Conservation (phyloP, 1,140 invertebrate species). For the Ylistrum balloti region DNA sequence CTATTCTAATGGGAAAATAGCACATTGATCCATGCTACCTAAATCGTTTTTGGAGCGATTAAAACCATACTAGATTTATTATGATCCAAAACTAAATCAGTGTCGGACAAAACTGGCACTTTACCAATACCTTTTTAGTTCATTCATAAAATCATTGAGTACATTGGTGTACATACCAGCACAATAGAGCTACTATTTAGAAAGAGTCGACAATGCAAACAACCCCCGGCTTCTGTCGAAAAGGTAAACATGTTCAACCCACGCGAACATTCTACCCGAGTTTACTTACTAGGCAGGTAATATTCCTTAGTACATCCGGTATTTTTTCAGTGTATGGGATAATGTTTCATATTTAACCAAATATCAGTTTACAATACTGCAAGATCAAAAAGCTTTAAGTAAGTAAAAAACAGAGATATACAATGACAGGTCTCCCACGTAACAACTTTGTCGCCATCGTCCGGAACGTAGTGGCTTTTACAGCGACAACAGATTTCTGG, state of each 20-base stretch:
- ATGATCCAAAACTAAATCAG: not conserved
- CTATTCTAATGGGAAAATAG: not conserved
- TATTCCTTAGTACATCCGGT: not conserved
- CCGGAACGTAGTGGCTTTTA: too few species aligned
- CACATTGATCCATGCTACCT: not conserved
- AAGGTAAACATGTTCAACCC: not conserved
- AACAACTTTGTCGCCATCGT: too few species aligned
- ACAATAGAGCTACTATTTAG: not conserved
- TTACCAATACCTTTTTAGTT: not conserved
- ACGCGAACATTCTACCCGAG: not conserved
- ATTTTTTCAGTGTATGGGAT: not conserved
- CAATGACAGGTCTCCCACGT: too few species aligned
- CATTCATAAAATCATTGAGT: conserved; percentile 5
- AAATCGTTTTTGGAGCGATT: not conserved
- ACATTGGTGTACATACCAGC: not conserved
- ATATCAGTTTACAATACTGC: not conserved
- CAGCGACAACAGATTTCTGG: not conserved
- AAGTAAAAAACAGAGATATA: not conserved
- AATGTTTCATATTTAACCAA: not conserved
- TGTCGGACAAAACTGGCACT: not conserved
- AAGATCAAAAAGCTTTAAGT: not conserved
- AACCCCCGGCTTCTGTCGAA: not conserved
- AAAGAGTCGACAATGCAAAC: not conserved
- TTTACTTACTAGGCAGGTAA: not conserved
- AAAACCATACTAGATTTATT: not conserved